phyloP scores from a whole-genome alignment of 1,140 invertebrate species.

The Leptonema lineaticorne region DNA sequence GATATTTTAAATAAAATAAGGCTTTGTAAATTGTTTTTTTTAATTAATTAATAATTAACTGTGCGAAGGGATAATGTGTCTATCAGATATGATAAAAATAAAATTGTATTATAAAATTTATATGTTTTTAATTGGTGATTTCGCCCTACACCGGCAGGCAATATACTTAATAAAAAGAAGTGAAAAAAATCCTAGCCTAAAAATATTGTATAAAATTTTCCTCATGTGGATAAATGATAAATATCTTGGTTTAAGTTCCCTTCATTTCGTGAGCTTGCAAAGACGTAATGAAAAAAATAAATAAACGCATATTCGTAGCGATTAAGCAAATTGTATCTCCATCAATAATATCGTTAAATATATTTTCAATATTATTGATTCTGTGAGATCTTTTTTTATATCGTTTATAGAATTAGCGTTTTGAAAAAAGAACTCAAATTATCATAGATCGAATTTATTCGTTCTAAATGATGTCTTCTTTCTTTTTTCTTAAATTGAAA shows the following conservation, averaged over 20 bases:
- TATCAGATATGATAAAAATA: constrained; percentile 58
- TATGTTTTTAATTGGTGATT: constrained; percentile 43
- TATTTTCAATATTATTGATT: too few relatives aligned
- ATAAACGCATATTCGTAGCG: too few relatives aligned
- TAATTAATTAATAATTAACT: constrained; percentile 36
- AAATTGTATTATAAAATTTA: constrained; percentile 56
- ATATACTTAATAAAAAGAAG: too few relatives aligned
- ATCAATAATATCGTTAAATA: too few relatives aligned
- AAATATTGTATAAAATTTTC: constrained; percentile 14
- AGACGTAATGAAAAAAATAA: background rate
- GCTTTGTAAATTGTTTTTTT: constrained; percentile 61
- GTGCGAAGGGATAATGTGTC: constrained; percentile 59
- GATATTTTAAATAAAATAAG: constrained; percentile 57
- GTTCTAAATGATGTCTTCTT: too few relatives aligned
- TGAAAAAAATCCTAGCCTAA: constrained; percentile 19
- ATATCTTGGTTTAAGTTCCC: constrained; percentile 6
- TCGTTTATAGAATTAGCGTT: too few relatives aligned
- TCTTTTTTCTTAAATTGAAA: background rate
- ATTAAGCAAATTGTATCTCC: too few relatives aligned
- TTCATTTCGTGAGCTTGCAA: constrained; percentile 1
- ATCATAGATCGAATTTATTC: too few relatives aligned
- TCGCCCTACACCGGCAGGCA: constrained; percentile 14
- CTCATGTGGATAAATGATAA: background rate
- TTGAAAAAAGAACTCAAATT: too few relatives aligned
- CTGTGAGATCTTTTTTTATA: too few relatives aligned